These are phyloP conservation scores for Palythoa heliodiscus DNA, from an alignment of 92 coral and sea anemone genomes.

Conservation along the genomic window DNA sequence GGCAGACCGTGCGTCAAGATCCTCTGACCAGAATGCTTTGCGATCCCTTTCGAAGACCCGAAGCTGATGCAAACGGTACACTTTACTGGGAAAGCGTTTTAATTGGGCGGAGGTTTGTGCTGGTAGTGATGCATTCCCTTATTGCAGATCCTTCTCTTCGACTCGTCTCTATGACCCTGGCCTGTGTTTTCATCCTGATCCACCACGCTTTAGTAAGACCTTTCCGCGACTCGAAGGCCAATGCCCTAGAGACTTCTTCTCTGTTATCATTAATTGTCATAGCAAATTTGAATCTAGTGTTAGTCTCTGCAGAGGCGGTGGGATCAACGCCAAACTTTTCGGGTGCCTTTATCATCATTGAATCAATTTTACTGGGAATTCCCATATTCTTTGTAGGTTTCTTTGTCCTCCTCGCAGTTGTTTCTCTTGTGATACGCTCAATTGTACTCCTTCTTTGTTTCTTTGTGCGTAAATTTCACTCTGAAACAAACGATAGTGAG, in stretches of 20 bases:
- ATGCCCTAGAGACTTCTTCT: constrained; percentile 42
- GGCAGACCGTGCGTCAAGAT: constrained; percentile 3
- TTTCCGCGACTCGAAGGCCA: constrained; percentile 52
- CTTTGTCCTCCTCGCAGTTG: too few species aligned
- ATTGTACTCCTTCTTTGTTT: too few species aligned
- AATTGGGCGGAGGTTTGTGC: constrained; percentile 50
- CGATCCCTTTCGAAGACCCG: constrained; percentile 49
- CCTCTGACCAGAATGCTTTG: constrained; percentile 44
- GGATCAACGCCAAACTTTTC: background rate
- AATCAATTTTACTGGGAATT: too few species aligned
- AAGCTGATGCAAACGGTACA: constrained; percentile 19
- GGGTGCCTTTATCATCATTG: too few species aligned
- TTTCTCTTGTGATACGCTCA: too few species aligned
- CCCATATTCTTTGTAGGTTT: too few species aligned
- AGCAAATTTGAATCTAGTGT: constrained; percentile 18
- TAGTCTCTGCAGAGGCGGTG: background rate
- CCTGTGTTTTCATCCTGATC: constrained; percentile 43
- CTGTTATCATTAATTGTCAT: constrained; percentile 38
- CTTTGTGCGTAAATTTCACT: too few species aligned
- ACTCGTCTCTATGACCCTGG: constrained; percentile 20
- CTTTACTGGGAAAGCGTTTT: constrained; percentile 64
- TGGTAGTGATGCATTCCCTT: constrained; percentile 42
- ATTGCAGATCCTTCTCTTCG: constrained; percentile 19
- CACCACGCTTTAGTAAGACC: constrained; percentile 50
- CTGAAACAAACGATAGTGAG: too few species aligned